Evolutionary conservation across 2,888 invertebrate genomes (phyloP).

Genomic region (Tinea trinotella): DNA sequence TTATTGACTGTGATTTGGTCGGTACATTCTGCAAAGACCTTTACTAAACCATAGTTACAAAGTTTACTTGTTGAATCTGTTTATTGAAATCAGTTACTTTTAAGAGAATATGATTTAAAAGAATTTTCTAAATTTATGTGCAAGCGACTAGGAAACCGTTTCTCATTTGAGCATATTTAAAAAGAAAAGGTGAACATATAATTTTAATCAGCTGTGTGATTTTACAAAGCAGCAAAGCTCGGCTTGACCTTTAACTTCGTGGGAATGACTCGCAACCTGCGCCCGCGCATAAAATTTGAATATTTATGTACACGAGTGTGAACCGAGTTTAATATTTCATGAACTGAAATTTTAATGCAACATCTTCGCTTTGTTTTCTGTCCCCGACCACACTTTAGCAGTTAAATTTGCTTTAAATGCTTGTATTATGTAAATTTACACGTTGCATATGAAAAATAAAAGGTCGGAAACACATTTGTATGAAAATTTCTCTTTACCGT

Average conservation of each 20-base stretch:
- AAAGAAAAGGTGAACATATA: neutral
- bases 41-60: no score
- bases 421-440: neutral
- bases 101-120: no score
- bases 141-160: neutral
- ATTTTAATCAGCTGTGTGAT: slow-evolving; percentile 13
- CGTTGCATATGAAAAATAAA: neutral
- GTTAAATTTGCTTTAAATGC: neutral
- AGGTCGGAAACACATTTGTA: neutral
- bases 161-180: neutral
- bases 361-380: slow-evolving; percentile 9
- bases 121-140: no score
- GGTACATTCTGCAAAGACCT: no score
- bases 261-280: slow-evolving; percentile 16
- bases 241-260: slow-evolving; percentile 16
- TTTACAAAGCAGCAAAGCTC: neutral
- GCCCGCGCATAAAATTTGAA: slow-evolving; percentile 19
- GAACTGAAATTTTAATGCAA: slow-evolving; percentile 43
- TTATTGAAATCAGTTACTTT: no score
- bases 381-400: neutral
- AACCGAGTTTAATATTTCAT: slow-evolving; percentile 50
- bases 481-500: neutral
- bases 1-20: no score
- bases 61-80: no score
- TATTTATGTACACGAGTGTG: slow-evolving; percentile 17